Base-by-base conservation (phyloP, 2,888 invertebrate genomes). In the Alloscopus bannaensis region DNA sequence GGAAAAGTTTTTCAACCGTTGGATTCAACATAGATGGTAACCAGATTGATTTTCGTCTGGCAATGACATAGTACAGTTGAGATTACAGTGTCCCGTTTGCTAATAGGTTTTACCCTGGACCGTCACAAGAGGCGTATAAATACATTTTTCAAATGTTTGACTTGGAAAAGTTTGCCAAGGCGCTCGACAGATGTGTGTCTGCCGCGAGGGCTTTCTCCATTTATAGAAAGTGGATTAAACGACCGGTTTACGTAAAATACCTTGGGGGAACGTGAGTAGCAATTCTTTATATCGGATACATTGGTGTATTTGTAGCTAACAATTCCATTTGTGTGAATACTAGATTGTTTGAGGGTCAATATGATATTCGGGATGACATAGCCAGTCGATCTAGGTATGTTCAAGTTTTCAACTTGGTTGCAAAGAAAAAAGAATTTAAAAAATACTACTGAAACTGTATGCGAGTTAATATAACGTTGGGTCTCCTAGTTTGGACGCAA, bases 21-120 rank as follows among this genome's bases (percentile, higher is more conserved):
- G 82, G 75, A 73, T 84, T 28, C 78, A 78, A n/a, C 78, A 80
- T 45, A 52, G 84, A 60, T 83, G 81, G 78, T 84, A 79, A 66
- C 6, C 18, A 45, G 57, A 13, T 20, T 24, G 24, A 22, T 11
- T 24, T n/a, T 24, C 3, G n/a, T 24, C 52, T 52, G 24, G 22
- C 26, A 29, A 18, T 29, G 18, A 64, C 22, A n/a, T 8, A 45
- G 8, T 42, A 18, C 13, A n/a, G 18, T 47, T 47, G 6, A 4
- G 6, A 47, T n/a, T 47, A 18, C 4, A 47, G 18, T 18, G n/a
- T n/a, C n/a, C n/a, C n/a, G n/a, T 64, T 60, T 45, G 26, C 20
- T 42, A 31, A 1, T 18, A 82, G 82, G 82, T 77, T 75, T 47
- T 77, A 81, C 29, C 84, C 84, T 4, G 84, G 84, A 8, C 65